Evolutionary conservation across 2,113 vertebrate genomes (phyloP).

Genomic region (Lophotis ruficrista): DNA sequence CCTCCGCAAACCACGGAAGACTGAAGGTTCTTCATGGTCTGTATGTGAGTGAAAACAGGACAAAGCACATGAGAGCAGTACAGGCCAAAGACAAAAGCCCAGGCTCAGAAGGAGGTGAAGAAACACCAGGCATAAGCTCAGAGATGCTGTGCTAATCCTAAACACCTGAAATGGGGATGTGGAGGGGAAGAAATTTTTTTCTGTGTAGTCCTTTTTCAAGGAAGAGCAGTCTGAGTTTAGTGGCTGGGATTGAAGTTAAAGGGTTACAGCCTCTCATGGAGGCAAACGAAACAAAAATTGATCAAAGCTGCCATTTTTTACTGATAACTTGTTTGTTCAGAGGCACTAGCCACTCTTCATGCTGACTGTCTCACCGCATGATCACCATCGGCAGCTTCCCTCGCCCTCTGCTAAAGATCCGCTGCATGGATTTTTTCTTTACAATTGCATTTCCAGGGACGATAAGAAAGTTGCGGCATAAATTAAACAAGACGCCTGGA

Average conservation of each 20-base stretch:
- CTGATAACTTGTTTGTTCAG: conserved; percentile 12
- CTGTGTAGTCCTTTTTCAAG: not conserved
- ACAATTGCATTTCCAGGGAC: not conserved
- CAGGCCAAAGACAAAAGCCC: not conserved
- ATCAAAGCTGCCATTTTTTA: conserved; percentile 47
- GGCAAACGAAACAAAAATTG: not conserved
- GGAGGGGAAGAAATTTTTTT: not conserved
- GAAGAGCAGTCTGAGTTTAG: not conserved
- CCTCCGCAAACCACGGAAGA: not conserved
- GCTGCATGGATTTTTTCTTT: conserved; percentile 34
- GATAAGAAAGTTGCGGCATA: conserved; percentile 48
- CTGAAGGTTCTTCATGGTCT: not conserved
- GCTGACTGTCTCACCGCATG: not conserved
- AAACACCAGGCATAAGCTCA: not conserved
- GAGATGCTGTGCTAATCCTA: not conserved
- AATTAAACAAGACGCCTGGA: conserved; percentile 37
- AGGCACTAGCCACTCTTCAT: not conserved
- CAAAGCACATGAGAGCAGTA: not conserved
- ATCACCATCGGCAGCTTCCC: not conserved
- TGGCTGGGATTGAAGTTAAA: not conserved
- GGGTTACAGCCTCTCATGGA: not conserved
- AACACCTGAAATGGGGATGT: not conserved
- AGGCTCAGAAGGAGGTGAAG: not conserved
- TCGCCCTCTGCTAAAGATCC: not conserved
- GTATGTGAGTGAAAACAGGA: not conserved